phyloP scores from a whole-genome alignment of 2,113 vertebrate species.

The Indicator maculatus region DNA sequence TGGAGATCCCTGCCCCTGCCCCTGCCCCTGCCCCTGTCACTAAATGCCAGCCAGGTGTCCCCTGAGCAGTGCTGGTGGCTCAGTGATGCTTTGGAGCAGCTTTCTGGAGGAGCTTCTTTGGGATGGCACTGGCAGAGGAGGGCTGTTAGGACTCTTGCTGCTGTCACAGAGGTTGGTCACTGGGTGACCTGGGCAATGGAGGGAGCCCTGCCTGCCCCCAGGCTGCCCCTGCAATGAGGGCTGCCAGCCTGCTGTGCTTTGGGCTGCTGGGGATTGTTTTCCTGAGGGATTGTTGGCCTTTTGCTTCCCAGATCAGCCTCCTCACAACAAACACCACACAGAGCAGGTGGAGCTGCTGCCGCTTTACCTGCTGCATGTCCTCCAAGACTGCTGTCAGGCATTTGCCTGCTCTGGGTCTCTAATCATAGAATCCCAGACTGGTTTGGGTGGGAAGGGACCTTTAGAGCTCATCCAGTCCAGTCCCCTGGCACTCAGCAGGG shows the following conservation, averaged over 20 bases:
- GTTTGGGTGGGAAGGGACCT: too few species aligned
- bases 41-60: background rate
- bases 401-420: background rate
- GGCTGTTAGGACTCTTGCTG: background rate
- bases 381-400: background rate
- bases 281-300: background rate
- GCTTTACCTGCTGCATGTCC: background rate
- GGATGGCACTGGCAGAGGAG: background rate
- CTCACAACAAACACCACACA: background rate
- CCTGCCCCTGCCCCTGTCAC: background rate
- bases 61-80: fast-evolving
- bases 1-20: fast-evolving
- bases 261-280: background rate
- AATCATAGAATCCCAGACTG: too few species aligned
- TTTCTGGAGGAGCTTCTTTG: background rate
- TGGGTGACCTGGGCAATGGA: background rate
- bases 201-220: background rate
- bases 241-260: background rate
- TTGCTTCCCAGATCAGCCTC: background rate
- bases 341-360: background rate
- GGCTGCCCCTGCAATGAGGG: background rate
- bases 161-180: fast-evolving
- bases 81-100: background rate
- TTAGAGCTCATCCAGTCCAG: too few species aligned
- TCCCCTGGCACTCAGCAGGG: too few species aligned